Evolutionary conservation across 2,797 vertebrate genomes (phyloP).

Genomic region (Phoxinus dragarum): DNA sequence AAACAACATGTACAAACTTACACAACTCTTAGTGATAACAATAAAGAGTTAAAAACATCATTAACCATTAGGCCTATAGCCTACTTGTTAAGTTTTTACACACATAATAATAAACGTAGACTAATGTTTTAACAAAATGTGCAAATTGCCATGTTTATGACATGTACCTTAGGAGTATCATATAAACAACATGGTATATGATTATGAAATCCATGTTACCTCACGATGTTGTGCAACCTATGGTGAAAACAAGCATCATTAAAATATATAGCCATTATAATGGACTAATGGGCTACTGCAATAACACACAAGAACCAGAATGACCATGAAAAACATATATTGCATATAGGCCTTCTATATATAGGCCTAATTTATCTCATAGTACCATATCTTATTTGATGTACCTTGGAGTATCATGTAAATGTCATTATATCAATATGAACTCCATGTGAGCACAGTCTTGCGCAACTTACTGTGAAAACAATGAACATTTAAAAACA

Average conservation of each 20-base stretch:
- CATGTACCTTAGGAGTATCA: background rate
- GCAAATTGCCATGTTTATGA: background rate
- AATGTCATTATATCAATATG: background rate
- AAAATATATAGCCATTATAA: background rate
- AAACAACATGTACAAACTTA: background rate
- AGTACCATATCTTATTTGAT: background rate
- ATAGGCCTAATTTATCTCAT: background rate
- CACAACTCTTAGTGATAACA: background rate
- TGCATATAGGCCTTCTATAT: background rate
- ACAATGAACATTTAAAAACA: conserved; percentile 8
- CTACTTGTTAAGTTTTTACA: background rate
- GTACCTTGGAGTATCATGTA: background rate
- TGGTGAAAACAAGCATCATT: background rate
- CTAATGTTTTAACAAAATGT: background rate
- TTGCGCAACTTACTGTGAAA: background rate
- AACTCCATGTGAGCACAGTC: background rate
- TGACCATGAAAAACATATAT: background rate
- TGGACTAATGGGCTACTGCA: background rate
- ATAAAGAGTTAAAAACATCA: background rate
- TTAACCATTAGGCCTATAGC: background rate
- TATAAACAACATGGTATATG: background rate
- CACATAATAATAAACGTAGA: background rate
- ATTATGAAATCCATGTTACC: background rate
- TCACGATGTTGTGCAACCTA: background rate
- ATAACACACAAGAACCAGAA: background rate